These are phyloP conservation scores for Typhlichthys subterraneus DNA, from an alignment of 2,797 vertebrate genomes.

Conservation along the genomic window DNA sequence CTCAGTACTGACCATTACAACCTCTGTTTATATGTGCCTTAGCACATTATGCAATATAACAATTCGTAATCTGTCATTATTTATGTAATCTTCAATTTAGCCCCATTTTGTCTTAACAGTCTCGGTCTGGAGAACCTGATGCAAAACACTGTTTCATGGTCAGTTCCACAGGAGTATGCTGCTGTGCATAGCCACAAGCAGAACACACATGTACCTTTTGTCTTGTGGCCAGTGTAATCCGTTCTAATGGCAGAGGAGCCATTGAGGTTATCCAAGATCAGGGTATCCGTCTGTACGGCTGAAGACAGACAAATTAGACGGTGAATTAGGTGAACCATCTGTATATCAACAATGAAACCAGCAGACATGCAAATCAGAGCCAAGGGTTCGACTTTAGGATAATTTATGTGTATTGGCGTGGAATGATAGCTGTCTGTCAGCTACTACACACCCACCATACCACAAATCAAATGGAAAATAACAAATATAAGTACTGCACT, in stretches of 20 bases:
- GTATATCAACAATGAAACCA: neutral
- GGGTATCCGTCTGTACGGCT: conserved; percentile 78
- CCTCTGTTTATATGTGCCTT: too few species aligned
- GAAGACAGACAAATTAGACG: conserved; percentile 14
- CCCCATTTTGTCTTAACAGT: neutral
- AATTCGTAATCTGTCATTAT: neutral
- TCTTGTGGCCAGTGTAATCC: conserved; percentile 94
- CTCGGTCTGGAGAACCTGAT: too few species aligned
- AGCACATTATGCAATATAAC: neutral
- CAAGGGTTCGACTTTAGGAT: neutral
- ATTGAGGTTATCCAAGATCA: conserved; percentile 90
- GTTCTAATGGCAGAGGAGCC: conserved; percentile 97
- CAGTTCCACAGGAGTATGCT: too few species aligned
- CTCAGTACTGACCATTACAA: neutral
- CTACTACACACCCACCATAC: neutral
- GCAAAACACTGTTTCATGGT: too few species aligned
- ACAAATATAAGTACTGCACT: too few species aligned
- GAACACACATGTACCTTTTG: conserved; percentile 78
- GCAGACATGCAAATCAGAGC: neutral
- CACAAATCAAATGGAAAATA: conserved; percentile 12
- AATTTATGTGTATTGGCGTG: neutral
- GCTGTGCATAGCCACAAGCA: neutral
- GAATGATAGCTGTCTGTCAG: too few species aligned
- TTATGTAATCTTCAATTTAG: conserved; percentile 5
- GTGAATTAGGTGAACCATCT: too few species aligned